Evolutionary conservation across 2,888 invertebrate species (phyloP).

Genomic region (Hyalella azteca): DNA sequence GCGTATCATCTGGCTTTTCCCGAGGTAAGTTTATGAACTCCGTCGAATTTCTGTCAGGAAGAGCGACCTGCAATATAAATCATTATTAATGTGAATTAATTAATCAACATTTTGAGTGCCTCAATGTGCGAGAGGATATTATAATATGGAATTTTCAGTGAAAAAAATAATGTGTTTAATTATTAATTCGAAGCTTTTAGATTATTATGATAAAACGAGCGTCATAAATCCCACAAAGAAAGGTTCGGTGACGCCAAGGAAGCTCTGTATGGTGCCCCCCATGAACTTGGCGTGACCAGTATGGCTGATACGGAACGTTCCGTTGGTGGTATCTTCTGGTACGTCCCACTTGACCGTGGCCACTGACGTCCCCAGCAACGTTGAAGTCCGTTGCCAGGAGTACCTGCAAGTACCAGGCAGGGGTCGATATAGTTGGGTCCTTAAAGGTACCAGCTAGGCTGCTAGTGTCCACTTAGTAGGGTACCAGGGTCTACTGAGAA

Average conservation of each 20-base stretch:
- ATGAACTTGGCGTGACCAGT: constrained; percentile 75
- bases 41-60: too few species aligned
- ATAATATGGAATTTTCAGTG: too few species aligned
- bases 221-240: constrained; percentile 47
- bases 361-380: constrained; percentile 78
- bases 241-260: constrained; percentile 59
- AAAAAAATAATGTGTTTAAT: too few species aligned
- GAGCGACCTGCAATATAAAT: too few species aligned
- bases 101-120: too few species aligned
- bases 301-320: constrained; percentile 83
- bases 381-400: constrained; percentile 77
- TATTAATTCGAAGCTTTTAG: background rate
- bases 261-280: constrained; percentile 42
- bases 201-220: background rate
- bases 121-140: too few species aligned
- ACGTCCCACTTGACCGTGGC: constrained; percentile 81
- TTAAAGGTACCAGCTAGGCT: too few species aligned
- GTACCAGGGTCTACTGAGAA: too few species aligned
- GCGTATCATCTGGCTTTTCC: background rate
- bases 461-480: too few species aligned
- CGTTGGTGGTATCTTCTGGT: constrained; percentile 71
- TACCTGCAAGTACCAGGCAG: constrained; percentile 72
- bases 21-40: too few species aligned
- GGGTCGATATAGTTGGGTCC: too few species aligned
- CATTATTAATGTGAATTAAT: too few species aligned